Evolutionary conservation across 1,140 invertebrate species (phyloP), one percentile per base, ranked within the genome.

Genomic region (Sycophila sp.): DNA sequence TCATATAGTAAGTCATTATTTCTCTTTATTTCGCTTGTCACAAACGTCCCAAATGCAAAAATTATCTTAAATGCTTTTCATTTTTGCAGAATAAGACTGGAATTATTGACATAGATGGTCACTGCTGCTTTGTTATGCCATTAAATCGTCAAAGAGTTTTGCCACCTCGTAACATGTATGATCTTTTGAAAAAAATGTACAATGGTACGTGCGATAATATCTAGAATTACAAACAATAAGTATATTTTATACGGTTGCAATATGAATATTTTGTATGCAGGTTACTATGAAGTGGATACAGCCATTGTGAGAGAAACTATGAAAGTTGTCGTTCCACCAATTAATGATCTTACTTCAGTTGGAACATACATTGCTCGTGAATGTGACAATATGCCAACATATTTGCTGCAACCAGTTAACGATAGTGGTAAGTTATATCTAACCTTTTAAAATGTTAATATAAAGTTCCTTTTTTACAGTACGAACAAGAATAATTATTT

Each of bases 81-180:
- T 72, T 55, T 75, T 81, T 83, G 13, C 67, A 89, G 88, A 94
- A 94, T 80, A 90, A 92, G 75, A 96, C 94, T 67, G 93, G 92
- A 73, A 97, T 98, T 73, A 90, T 97, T 71, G 95, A 97, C 85
- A 86, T 90, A 11, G 91, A 92, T 56, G 89, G 90, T 24, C 81
- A 86, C 51, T 90, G 92, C 17, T 98, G 96, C 85, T 98, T 96
- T 83, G 90, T 96, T 2, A 95, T 97, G 94, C 92, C 94, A 8
- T 86, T 98, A 70, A 92, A 97, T 85, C 89, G 92, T 40, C 87
- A 89, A 38, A 87, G 90, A 60, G 91, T 96, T 64, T 87, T 96
- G 76, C 92, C 92, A 4, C 95, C 96, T 5, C 88, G 87, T 62
- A 91, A 90, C 65, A 88, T 97, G 72, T 89, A 91, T 74, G 92